Evolutionary conservation across 2,888 invertebrate species (phyloP), one percentile per base, ranked within the genome.

Genomic region (Meghimatium bilineatum): DNA sequence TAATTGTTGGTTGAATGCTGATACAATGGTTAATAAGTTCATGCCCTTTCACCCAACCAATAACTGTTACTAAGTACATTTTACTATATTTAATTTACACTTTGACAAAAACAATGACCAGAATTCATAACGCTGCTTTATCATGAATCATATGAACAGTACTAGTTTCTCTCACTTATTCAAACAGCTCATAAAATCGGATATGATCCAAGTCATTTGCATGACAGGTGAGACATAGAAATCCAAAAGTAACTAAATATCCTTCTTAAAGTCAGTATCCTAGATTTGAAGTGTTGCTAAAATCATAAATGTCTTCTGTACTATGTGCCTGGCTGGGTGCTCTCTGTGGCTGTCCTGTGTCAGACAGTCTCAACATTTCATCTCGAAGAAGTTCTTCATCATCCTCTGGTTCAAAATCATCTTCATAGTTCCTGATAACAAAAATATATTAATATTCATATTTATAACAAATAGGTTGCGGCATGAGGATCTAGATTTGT

Each of bases 401-500:
- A 63, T 91, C 92, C n/a, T 91, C 92, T 14, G 92, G 90, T 82
- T 92, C 92, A 89, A 93, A 93, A 85, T 93, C 93, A 87, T 93
- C 93, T 82, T 93, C 93, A 87, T 93, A 93, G 75, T 91, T 90
- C 82, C 93, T 93, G 90, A 34, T 76, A 26, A 80, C 12, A 17
- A 49, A 49, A 14, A 56, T 20, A 56, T 56, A 23, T 56, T 17
- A 3, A 56, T 23, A 23, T 56, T 23, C 3, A 56, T 44, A 12
- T 44, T 44, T 44, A 44, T 44, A 44, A n/a, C 12, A 12, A 44
- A 8, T 44, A 44, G 44, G 12, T 44, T 5, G 44, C 12, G 12
- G 12, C 12, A 44, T 8, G 44, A 12, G 44, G 5, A 8, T 44
- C 6, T 44, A 44, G 44, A 44, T 44, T 5, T 44, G 44, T 44